phyloP scores from a whole-genome alignment of 2,888 invertebrate species.

The Dichetophora obliterata region DNA sequence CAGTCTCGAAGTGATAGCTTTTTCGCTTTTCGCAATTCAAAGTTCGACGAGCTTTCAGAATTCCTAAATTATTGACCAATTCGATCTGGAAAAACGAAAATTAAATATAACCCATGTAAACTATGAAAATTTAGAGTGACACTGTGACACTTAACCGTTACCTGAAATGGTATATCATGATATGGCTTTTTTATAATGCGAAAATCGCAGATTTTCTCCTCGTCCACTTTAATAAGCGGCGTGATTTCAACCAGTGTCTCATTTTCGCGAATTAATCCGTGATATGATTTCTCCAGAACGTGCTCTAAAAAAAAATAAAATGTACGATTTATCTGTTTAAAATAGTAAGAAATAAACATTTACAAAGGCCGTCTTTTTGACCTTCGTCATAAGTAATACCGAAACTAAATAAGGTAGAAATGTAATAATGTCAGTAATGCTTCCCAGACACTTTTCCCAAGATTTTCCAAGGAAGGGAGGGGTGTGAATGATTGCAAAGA shows the following conservation, averaged over 20 bases:
- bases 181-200: conserved; percentile 92
- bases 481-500: no score
- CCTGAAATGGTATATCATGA: conserved; percentile 93
- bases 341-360: no score
- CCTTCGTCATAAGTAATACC: no score
- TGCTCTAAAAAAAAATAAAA: conserved; percentile 57
- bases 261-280: conserved; percentile 92
- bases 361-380: no score
- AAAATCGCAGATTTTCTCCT: conserved; percentile 87
- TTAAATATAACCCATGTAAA: neutral
- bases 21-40: conserved; percentile 94
- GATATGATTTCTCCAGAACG: conserved; percentile 87
- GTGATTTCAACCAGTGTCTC: conserved; percentile 93
- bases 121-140: neutral
- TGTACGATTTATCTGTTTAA: neutral
- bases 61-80: conserved; percentile 83
- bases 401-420: no score
- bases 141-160: conserved; percentile 66
- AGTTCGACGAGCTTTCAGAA: conserved; percentile 82
- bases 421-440: no score
- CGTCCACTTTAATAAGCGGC: conserved; percentile 88
- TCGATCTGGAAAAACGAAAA: conserved; percentile 72
- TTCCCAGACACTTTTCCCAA: no score
- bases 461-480: no score
- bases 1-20: conserved; percentile 96